Base-by-base conservation (phyloP, 2,113 vertebrate species). In the Labeo catla region DNA sequence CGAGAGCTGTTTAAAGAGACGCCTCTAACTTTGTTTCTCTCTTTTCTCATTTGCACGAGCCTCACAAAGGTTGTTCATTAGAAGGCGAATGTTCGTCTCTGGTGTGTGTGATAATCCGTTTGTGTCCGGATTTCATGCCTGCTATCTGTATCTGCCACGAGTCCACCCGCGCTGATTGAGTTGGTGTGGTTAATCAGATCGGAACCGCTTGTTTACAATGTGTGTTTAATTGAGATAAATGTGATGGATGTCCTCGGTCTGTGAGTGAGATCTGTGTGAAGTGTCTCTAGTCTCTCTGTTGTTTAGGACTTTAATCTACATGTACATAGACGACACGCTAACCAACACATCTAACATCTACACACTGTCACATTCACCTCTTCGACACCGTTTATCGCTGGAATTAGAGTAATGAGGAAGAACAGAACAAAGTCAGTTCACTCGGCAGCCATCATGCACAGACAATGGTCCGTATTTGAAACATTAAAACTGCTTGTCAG, bases 211-310 rank as follows among this genome's bases (percentile, higher is more conserved):
- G 86, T 84, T 89, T 83, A 76, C 49, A 61, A 66, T 76, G 86
- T 70, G 84, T 88, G 86, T 84, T 88, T 86, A 86, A 87, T 87
- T 88, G 89, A 52, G 89, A 88, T 86, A 88, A 89, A 83, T 16
- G 49, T 83, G 81, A 83, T 83, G 81, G 81, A 83, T 59, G 81
- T 73, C 28, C 66, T 83, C 49, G 34, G 47, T 83, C 49, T 83
- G 47, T 83, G 81, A 73, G 63, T 66, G 80, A 82, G 80, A 39
- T 19, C 80, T 70, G 63, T 82, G 66, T 73, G 50, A 73, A 83
- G 21, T 52, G 16, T 50, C 23, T 82, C 16, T 82, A 68, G 80
- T 82, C 15, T 13, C 74, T 76, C 76, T 76, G 7, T 50, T 82
- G 23, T 52, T 66, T 52, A 68, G 28, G 15, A 52, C 15, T 50